These are phyloP conservation scores for Craseonycteris thonglongyai DNA, from an alignment of 2,113 vertebrate genomes.

Conservation along the genomic window DNA sequence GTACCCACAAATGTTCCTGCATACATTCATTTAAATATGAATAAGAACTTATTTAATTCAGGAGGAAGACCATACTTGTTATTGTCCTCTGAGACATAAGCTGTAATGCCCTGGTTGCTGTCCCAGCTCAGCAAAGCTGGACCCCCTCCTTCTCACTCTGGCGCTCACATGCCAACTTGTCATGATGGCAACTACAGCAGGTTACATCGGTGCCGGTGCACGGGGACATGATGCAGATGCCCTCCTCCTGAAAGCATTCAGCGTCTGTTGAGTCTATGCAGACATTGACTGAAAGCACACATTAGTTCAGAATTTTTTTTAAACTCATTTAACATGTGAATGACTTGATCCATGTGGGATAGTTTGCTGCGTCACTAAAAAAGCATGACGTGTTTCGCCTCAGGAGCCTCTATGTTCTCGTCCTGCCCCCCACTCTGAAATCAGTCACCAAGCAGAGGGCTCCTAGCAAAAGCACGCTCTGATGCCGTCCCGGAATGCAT, in stretches of 20 bases:
- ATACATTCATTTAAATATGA: neutral
- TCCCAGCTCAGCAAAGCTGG: neutral
- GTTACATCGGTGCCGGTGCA: neutral
- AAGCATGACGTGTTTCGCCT: slow-evolving; percentile 22
- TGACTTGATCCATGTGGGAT: slow-evolving; percentile 1
- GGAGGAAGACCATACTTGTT: neutral
- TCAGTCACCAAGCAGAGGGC: slow-evolving; percentile 37
- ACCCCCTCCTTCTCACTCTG: neutral
- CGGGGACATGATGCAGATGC: neutral
- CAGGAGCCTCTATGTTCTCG: neutral
- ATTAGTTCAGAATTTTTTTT: neutral
- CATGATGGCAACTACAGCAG: neutral
- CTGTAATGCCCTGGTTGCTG: neutral
- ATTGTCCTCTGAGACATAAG: neutral
- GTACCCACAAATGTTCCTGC: neutral
- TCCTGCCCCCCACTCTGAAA: slow-evolving; percentile 8
- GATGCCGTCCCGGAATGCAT: slow-evolving; percentile 74
- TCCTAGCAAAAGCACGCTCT: slow-evolving; percentile 36
- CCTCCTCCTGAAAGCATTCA: neutral
- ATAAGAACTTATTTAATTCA: neutral
- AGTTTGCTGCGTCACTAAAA: slow-evolving; percentile 6
- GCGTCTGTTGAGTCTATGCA: neutral
- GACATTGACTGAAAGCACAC: neutral
- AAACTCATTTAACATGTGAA: neutral
- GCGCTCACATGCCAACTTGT: neutral